Base-by-base conservation (phyloP, 2,888 invertebrate species). In the Unio pictorum region DNA sequence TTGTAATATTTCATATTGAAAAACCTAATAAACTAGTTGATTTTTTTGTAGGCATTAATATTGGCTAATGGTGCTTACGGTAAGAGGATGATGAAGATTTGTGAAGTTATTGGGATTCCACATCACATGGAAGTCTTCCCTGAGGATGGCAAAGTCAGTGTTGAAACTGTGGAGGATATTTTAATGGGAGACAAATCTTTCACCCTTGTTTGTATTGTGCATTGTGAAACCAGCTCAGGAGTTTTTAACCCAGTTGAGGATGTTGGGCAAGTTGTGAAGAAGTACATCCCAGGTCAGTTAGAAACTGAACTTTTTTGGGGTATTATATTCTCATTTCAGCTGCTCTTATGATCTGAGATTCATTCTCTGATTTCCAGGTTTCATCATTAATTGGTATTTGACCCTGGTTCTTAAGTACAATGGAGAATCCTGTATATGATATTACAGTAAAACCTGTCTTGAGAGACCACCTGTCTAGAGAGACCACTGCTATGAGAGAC, bases 191-290 rank as follows among this genome's bases (percentile, higher is more conserved):
- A 86, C n/a, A 82, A 74, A 28, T 73, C 80, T 6, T 91, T 87
- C 80, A 88, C 86, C 15, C 75, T 87, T n/a, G 90, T 91, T 26
- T 84, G 89, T 18, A 81, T 91, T 15, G 90, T 91, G 20, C 91
- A 91, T 75, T 91, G 91, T 80, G 91, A 91, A 76, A 91, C 91
- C 5, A 91, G 90, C 73, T 89, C 89, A 34, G 91, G 91, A 5
- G 86, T 91, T 17, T 75, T 91, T 58, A 91, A 91, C 78, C 90
- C 90, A 6, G 88, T 91, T 7, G 82, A 82, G 61, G 83, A 87
- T 62, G 84, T 91, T 17, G 91, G 91, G 6, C 69, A 82, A 26
- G 64, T 88, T 55, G 85, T 91, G 15, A 88, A 88, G 73, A 75
- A 81, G 20, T 67, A 79, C 55, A 78, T 80, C 59, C 89, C 90